These are phyloP conservation scores for Lophura nycthemera DNA, from an alignment of 2,113 vertebrate species.

Conservation along the genomic window DNA sequence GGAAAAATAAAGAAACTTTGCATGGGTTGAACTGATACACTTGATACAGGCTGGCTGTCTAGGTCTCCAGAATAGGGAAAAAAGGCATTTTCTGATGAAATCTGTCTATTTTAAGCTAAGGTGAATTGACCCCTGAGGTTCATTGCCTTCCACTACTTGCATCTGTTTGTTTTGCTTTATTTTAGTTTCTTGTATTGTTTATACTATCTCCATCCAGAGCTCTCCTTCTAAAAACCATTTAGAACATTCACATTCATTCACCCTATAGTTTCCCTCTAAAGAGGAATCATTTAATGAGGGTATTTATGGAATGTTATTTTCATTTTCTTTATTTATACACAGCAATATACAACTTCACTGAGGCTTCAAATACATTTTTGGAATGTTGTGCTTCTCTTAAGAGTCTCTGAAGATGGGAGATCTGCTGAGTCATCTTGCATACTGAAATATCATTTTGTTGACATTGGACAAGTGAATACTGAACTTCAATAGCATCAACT, in stretches of 20 bases:
- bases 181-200: not conserved
- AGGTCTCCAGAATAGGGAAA: too few species aligned
- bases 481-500: not conserved
- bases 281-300: not conserved
- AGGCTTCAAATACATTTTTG: not conserved
- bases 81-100: too few species aligned
- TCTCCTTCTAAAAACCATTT: not conserved
- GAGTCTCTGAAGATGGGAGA: not conserved
- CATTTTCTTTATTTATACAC: not conserved
- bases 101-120: too few species aligned
- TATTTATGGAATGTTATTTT: not conserved
- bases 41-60: too few species aligned
- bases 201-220: not conserved
- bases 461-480: not conserved
- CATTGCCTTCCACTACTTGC: too few species aligned
- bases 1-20: too few species aligned
- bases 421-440: not conserved
- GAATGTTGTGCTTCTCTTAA: not conserved
- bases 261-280: not conserved
- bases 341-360: rapidly evolving
- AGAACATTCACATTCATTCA: not conserved
- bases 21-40: too few species aligned
- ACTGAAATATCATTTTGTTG: rapidly evolving
- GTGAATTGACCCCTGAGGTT: too few species aligned
- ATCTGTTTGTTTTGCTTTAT: too few species aligned